Conservation (phyloP, 1,140 invertebrate genomes). For the Pachypeltis micranthus region DNA sequence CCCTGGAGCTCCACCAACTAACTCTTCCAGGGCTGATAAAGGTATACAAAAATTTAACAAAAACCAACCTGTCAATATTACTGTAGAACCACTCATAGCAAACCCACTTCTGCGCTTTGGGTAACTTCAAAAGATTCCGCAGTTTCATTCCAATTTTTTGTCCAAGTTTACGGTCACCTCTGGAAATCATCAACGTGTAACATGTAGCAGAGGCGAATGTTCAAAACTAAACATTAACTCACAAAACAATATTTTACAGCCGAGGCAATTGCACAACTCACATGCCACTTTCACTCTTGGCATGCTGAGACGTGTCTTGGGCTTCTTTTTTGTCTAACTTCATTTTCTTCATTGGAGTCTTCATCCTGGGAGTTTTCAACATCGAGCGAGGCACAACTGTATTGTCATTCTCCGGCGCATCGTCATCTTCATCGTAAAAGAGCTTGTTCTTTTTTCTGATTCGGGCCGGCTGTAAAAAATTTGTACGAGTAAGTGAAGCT, state of each 20-base stretch:
- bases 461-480: slow-evolving; percentile 51
- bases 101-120: slow-evolving; percentile 98
- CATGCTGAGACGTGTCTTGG: slow-evolving; percentile 24
- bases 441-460: slow-evolving; percentile 82
- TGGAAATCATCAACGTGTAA: no score
- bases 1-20: no score
- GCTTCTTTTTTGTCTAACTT: slow-evolving; percentile 24
- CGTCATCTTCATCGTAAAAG: slow-evolving; percentile 84
- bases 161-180: slow-evolving; percentile 56
- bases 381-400: slow-evolving; percentile 49
- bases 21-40: no score
- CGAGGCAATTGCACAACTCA: no score
- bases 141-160: slow-evolving; percentile 82
- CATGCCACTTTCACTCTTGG: slow-evolving; percentile 31
- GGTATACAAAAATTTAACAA: no score
- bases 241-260: no score
- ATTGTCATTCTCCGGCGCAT: slow-evolving; percentile 40
- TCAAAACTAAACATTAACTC: no score
- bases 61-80: slow-evolving; percentile 87
- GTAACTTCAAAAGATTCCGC: slow-evolving; percentile 91
- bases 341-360: slow-evolving; percentile 23
- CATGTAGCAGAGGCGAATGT: no score
- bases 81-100: slow-evolving; percentile 99
- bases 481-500: no score
- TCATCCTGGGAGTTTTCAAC: slow-evolving; percentile 28